Percentiles rank a stretch among this genome's conserved stretches.
Evolutionary conservation across 2,888 invertebrate species (phyloP).

Genomic region (Uropetala carovei): DNA sequence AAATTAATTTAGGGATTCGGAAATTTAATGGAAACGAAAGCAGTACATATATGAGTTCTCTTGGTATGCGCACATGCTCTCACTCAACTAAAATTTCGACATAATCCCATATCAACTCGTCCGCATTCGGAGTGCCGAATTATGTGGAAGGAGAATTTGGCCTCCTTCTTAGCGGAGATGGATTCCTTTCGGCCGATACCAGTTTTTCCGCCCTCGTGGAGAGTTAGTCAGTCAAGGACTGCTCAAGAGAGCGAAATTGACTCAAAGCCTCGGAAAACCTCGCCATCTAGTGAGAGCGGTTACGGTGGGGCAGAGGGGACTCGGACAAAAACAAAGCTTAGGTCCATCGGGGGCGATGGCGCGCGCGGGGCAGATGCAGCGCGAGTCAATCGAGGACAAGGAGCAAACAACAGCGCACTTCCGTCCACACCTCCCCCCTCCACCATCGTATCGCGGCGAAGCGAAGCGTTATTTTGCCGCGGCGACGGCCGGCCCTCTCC

Average conservation of each 20-base stretch:
- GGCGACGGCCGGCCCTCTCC: too few species aligned
- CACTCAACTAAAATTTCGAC: not conserved
- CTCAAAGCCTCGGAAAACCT: constrained; percentile 5
- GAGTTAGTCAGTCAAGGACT: constrained; percentile 15
- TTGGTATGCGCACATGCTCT: too few species aligned
- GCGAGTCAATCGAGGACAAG: not conserved
- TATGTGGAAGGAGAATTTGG: not conserved
- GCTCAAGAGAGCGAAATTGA: constrained; percentile 20
- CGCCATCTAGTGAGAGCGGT: not conserved
- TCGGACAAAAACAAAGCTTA: not conserved
- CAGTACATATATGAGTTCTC: too few species aligned
- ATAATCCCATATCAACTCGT: not conserved
- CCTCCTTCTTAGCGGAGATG: not conserved
- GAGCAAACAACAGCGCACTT: not conserved
- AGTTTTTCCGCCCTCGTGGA: constrained; percentile 28
- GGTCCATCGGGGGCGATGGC: not conserved
- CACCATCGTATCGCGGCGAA: too few species aligned
- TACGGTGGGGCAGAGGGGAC: not conserved
- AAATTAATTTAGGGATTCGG: too few species aligned
- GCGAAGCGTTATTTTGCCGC: too few species aligned
- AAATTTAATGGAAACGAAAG: too few species aligned
- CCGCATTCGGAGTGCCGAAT: constrained; percentile 6
- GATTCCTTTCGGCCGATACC: constrained; percentile 26
- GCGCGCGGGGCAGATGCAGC: not conserved
- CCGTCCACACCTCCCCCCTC: not conserved